Conservation (phyloP, 2,888 invertebrate genomes). For the Drosophila longiperda region DNA sequence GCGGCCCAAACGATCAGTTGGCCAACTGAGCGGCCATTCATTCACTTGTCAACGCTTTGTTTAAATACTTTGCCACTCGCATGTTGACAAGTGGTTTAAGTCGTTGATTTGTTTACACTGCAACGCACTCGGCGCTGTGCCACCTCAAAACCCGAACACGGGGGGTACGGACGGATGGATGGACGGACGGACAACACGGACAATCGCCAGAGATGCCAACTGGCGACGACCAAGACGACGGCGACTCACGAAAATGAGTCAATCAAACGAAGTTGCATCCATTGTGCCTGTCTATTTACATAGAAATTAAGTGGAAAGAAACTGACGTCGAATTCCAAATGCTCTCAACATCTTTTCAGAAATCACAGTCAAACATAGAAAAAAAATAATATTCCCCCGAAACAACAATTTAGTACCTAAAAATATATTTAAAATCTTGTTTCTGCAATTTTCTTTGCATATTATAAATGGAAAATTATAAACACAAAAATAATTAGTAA, state of each 20-base stretch:
- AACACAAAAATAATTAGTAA: background rate
- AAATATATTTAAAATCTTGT: background rate
- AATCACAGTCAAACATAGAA: background rate
- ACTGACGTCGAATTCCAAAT: slow-evolving; percentile 10
- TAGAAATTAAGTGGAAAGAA: slow-evolving; percentile 33
- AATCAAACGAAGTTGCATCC: slow-evolving; percentile 71
- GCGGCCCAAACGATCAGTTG: slow-evolving; percentile 36
- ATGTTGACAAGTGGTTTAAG: slow-evolving; percentile 81
- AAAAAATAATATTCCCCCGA: background rate
- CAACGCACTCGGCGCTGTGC: slow-evolving; percentile 54
- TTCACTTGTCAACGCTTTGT: slow-evolving; percentile 79
- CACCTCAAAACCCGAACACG: slow-evolving; percentile 14
- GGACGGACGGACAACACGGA: background rate
- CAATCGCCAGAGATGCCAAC: slow-evolving; percentile 13
- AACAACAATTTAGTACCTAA: background rate
- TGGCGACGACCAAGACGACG: slow-evolving; percentile 18
- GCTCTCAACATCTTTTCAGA: background rate
- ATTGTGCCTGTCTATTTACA: slow-evolving; percentile 64
- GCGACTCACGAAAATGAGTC: slow-evolving; percentile 76
- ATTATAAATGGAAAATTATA: background rate
- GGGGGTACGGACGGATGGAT: slow-evolving; percentile 2
- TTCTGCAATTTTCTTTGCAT: background rate
- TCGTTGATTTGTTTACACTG: slow-evolving; percentile 79
- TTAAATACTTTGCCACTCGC: slow-evolving; percentile 80
- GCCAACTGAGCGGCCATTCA: slow-evolving; percentile 62